Conservation (phyloP, 2,888 invertebrate genomes). For the Hololepta plana region DNA sequence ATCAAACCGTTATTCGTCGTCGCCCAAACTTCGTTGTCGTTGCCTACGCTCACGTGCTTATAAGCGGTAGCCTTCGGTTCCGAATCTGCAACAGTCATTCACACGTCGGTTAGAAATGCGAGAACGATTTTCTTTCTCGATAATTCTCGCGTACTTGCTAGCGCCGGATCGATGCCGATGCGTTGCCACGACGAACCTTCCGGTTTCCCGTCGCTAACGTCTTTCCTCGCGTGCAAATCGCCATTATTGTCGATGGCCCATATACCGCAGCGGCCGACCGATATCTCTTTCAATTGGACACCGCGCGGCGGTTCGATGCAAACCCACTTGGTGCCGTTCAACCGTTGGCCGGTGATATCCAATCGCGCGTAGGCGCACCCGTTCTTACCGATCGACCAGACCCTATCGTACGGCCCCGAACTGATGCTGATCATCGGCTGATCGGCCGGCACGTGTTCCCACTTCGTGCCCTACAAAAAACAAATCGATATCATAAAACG, state of each 20-base stretch:
- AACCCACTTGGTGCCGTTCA: constrained; percentile 54
- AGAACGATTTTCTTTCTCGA: not conserved
- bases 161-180: constrained; percentile 36
- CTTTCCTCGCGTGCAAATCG: constrained; percentile 57
- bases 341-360: constrained; percentile 50
- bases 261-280: constrained; percentile 51
- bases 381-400: constrained; percentile 78
- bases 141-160: constrained; percentile 31
- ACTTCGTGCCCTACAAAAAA: constrained; percentile 42
- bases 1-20: constrained; percentile 50
- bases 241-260: constrained; percentile 68
- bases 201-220: constrained; percentile 54
- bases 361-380: constrained; percentile 69
- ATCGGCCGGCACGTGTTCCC: constrained; percentile 70
- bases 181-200: constrained; percentile 77
- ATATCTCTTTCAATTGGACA: constrained; percentile 52
- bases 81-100: constrained; percentile 16
- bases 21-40: constrained; percentile 58
- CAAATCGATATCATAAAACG: constrained; percentile 4
- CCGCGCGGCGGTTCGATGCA: constrained; percentile 53
- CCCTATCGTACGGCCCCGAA: constrained; percentile 44
- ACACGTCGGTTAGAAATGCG: no score
- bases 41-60: constrained; percentile 53
- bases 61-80: constrained; percentile 32
- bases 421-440: constrained; percentile 61